Evolutionary conservation across 2,113 vertebrate genomes (phyloP), one percentile per base, ranked within the genome.

Genomic region (Syngnathoides biaculeatus): DNA sequence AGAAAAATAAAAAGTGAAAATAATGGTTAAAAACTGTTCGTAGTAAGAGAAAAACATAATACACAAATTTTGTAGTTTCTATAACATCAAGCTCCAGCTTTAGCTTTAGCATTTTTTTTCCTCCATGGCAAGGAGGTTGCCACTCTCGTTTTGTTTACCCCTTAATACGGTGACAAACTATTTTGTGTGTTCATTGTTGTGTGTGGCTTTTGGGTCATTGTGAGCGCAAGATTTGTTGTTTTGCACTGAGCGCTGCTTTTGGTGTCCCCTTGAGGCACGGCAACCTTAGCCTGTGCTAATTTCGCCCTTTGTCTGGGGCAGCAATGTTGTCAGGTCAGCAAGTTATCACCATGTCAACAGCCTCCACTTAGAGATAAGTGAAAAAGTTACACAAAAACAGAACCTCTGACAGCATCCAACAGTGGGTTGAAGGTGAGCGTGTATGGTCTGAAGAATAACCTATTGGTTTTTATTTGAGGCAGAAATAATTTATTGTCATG

Each of bases 301-400:
- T 35, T 35, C 30, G 30, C 30, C 30, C 30, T 1, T 5, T 1
- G 30, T 35, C 4, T 35, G 3, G 30, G 30, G 4, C 30, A 35
- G 30, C 30, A 3, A 3, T 57, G 13, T 57, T 57, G 27, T 30
- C 38, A 71, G 72, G 39, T 43, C 79, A 76, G 79, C 58, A 60
- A 73, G 77, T 67, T 20, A 57, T 67, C 64, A 65, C 64, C 72
- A 82, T 86, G 87, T 87, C 81, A 88, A 81, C 69, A 79, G 78
- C 72, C 65, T 71, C 66, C 74, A 79, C 61, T 42, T 42, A 50
- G 55, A 80, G 64, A 63, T 67, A 65, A 82, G 62, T 75, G 22
- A 66, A 60, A 8, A 55, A 58, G 6, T n/a, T 12, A 30, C 64
- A 40, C 69, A 71, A 83, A 83, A 72, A 64, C 17, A 72, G 50